phyloP scores from a whole-genome alignment of 1,140 invertebrate species.

The Ceratoteleas bidentatus region DNA sequence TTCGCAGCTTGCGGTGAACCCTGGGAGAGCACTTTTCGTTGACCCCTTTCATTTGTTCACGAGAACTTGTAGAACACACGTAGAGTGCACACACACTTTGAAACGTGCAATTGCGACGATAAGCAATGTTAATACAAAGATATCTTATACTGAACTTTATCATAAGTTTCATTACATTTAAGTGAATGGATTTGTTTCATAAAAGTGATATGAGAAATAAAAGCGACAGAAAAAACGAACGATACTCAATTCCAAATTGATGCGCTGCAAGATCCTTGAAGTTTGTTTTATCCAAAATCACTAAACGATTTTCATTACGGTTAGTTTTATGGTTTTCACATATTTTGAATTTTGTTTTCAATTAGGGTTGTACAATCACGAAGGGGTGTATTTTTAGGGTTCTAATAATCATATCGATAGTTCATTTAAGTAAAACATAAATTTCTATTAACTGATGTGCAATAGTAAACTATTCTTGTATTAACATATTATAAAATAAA shows the following conservation, averaged over 20 bases:
- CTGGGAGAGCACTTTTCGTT: constrained; percentile 13
- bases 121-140: constrained; percentile 63
- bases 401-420: too few species aligned
- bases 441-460: too few species aligned
- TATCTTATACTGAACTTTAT: constrained; percentile 63
- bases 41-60: constrained; percentile 13
- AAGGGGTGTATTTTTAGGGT: too few species aligned
- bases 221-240: constrained; percentile 50
- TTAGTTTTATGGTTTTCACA: too few species aligned
- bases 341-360: too few species aligned
- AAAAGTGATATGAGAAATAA: constrained; percentile 67
- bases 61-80: constrained; percentile 54
- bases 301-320: too few species aligned
- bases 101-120: constrained; percentile 57
- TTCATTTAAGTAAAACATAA: too few species aligned
- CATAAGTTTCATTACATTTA: constrained; percentile 64
- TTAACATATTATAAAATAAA: too few species aligned
- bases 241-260: not conserved
- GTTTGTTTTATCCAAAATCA: not conserved
- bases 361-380: too few species aligned
- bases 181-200: constrained; percentile 66
- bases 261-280: not conserved
- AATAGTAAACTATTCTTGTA: too few species aligned
- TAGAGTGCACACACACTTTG: constrained; percentile 50
- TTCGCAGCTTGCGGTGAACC: constrained; percentile 37